Base-by-base conservation (phyloP, 2,888 invertebrate species). In the Lasioglossum figueresi region DNA sequence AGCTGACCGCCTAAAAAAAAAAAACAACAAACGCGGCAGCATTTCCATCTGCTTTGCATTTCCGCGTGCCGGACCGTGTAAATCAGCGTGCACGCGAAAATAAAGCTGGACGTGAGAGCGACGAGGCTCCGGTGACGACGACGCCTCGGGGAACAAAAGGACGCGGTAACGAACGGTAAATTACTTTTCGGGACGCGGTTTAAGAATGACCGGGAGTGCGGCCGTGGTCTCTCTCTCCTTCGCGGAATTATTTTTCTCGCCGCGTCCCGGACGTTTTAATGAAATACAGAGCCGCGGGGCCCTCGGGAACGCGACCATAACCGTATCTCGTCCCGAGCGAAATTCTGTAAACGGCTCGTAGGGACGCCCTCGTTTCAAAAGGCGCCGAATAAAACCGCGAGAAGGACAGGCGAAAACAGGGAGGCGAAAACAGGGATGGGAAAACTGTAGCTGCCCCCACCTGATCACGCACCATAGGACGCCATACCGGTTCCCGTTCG, bases 51-150 rank as follows among this genome's bases (percentile, higher is more conserved):
- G 75, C 56, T 48, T 76, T 56, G 45, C 45, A 63, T 70, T 40
- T 5, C 63, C 37, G 37, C 23, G 19, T 56, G 34, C 37, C 19
- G 68, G 56, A 31, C 68, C 73, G 66, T 59, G 84, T 84, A 84
- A 84, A 84, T 84, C 84, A 84, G 27, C 34, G 37, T 27, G 59
- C 43, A 77, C 45, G 73, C 59, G 43, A 78, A 70, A 84, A 72
- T 37, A 43, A 27, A 34, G 48, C 56, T 52, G 59, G 66, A 14
- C 27, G 23, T 19, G 73, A 73, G 63, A 63, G 63, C 14, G 31
- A 63, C 59, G 59, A 27, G 59, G 27, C 59, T 31, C 27, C n/a
- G 2, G 52, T n/a, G 10, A n/a, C 59, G 59, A 12, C 14, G 63
- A 63, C 63, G 14, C 14, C 31, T 27, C 16, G 16, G 31, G n/a